These are phyloP conservation scores for Atta cephalotes DNA, from an alignment of 1,140 invertebrate species.

Conservation along the genomic window DNA sequence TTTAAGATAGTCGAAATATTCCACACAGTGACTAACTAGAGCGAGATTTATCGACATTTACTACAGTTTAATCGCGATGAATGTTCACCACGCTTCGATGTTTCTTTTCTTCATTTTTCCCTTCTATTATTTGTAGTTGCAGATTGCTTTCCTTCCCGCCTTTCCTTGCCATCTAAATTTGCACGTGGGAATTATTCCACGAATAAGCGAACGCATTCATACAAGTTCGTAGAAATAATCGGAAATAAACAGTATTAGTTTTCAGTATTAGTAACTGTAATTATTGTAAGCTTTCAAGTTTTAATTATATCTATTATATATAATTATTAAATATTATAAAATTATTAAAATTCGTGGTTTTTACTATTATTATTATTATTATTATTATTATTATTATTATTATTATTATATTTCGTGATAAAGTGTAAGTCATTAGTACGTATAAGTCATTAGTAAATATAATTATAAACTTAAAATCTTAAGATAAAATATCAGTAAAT, in stretches of 20 bases:
- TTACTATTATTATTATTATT: no score
- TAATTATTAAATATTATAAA: not conserved
- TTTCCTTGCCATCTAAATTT: not conserved
- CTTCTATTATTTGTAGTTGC: constrained; percentile 13
- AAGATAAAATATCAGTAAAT: not conserved
- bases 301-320: not conserved
- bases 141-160: constrained; percentile 25
- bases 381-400: no score
- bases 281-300: not conserved
- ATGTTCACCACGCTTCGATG: not conserved
- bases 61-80: constrained; percentile 51
- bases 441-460: no score
- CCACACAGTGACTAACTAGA: not conserved
- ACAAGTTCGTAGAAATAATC: constrained; percentile 12
- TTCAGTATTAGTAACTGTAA: not conserved
- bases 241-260: not conserved
- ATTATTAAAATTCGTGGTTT: not conserved
- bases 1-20: constrained; percentile 37
- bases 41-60: constrained; percentile 43
- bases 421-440: no score
- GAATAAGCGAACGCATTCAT: not conserved
- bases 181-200: constrained; percentile 18
- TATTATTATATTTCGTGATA: no score
- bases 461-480: not conserved
- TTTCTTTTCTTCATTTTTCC: not conserved